A percentile compares a stretch with the other conserved stretches of the same genome.
These are phyloP conservation scores for Lysandra coridon DNA, from an alignment of 2,888 invertebrate species.

Conservation along the genomic window DNA sequence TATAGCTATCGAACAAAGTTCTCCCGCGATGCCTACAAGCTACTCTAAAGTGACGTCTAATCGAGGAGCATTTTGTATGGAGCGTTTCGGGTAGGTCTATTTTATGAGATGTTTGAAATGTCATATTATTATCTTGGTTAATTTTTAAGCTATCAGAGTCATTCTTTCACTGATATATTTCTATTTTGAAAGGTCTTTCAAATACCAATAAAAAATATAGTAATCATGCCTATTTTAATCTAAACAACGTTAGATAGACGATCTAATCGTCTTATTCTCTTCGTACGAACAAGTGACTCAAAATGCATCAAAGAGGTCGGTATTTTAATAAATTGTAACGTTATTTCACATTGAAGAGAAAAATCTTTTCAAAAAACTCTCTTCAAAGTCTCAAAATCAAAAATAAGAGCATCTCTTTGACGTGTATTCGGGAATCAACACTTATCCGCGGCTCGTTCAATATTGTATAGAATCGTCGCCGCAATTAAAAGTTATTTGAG, in stretches of 20 bases:
- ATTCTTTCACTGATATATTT: too few relatives aligned
- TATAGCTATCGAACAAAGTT: too few relatives aligned
- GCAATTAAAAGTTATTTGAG: constrained; percentile 44
- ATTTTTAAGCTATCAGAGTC: too few relatives aligned
- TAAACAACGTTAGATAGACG: neutral
- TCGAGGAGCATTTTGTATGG: too few relatives aligned
- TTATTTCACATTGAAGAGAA: neutral
- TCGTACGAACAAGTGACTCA: neutral
- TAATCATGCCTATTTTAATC: too few relatives aligned
- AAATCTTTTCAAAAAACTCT: neutral
- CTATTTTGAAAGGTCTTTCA: too few relatives aligned
- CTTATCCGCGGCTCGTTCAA: neutral
- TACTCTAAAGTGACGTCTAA: too few relatives aligned
- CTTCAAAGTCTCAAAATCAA: neutral
- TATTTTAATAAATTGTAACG: neutral
- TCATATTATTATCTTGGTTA: too few relatives aligned
- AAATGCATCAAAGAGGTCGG: neutral
- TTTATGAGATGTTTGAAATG: too few relatives aligned
- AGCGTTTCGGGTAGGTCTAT: too few relatives aligned
- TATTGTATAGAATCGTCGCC: constrained; percentile 27
- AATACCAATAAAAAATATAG: too few relatives aligned
- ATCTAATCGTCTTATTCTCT: neutral
- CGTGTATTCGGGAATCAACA: constrained; percentile 20
- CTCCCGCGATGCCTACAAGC: too few relatives aligned
- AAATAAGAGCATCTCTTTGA: neutral